Conservation (phyloP, 2,797 vertebrate genomes). For the Myripristis jacobus region DNA sequence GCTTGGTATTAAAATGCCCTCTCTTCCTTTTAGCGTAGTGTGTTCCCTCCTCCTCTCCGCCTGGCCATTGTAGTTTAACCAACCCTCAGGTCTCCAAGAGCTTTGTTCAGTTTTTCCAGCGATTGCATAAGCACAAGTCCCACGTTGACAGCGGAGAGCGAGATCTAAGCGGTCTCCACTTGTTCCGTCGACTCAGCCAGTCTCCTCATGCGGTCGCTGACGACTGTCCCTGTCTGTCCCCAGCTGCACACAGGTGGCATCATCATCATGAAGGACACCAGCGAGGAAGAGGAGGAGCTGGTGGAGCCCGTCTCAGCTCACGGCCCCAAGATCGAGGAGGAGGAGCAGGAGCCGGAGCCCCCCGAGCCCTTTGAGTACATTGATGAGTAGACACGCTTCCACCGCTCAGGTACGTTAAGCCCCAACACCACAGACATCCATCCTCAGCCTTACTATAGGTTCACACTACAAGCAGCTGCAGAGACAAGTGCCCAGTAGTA, state of each 20-base stretch:
- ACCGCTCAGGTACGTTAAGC: constrained; percentile 35
- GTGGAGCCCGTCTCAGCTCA: constrained; percentile 98
- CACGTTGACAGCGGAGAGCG: too few relatives aligned
- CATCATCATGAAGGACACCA: constrained; percentile 97
- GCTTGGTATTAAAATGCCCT: too few relatives aligned
- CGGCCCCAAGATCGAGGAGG: constrained; percentile 97
- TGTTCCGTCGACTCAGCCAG: neutral
- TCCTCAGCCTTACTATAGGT: constrained; percentile 10
- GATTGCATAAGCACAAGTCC: too few relatives aligned
- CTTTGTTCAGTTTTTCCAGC: too few relatives aligned
- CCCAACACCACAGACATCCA: neutral
- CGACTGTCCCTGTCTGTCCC: neutral
- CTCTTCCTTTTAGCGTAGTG: too few relatives aligned
- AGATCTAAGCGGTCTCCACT: neutral
- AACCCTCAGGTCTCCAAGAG: too few relatives aligned
- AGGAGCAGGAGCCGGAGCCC: constrained; percentile 97
- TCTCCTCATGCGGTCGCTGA: neutral
- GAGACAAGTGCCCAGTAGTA: neutral
- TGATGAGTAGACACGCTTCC: constrained; percentile 86
- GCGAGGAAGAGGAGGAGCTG: constrained; percentile 95
- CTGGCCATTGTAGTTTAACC: too few relatives aligned
- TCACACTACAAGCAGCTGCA: constrained; percentile 2
- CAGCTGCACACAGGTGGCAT: constrained; percentile 97
- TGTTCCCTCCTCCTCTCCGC: too few relatives aligned
- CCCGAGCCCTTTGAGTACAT: constrained; percentile 98